Evolutionary conservation across 2,888 invertebrate species (phyloP).

Genomic region (Cyclophora punctaria): DNA sequence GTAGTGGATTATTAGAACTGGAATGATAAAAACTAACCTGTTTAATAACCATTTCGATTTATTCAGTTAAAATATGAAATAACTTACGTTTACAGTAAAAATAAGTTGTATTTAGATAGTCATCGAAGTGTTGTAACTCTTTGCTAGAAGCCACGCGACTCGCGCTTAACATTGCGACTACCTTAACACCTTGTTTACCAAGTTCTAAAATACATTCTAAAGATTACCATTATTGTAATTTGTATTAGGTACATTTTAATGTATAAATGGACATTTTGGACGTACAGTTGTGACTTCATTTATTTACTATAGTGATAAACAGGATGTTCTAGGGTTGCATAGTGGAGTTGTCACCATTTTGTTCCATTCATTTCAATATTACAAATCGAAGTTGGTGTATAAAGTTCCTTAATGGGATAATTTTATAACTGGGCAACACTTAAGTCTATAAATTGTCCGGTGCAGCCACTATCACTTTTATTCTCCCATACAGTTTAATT

Average conservation of each 20-base stretch:
- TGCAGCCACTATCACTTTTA: too few relatives aligned
- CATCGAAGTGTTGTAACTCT: constrained; percentile 40
- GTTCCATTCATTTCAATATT: constrained; percentile 28
- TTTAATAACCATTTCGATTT: constrained; percentile 73
- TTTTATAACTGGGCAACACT: too few relatives aligned
- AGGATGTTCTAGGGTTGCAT: constrained; percentile 29
- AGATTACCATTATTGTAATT: constrained; percentile 71
- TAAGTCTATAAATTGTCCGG: too few relatives aligned
- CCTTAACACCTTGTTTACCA: constrained; percentile 50
- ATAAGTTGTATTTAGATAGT: constrained; percentile 70
- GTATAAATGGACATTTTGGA: constrained; percentile 76
- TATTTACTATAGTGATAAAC: constrained; percentile 54
- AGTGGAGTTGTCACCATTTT: constrained; percentile 55
- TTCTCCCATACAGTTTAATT: too few relatives aligned
- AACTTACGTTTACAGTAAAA: constrained; percentile 74
- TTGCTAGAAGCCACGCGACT: constrained; percentile 49
- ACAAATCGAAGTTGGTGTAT: too few relatives aligned
- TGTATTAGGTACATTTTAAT: constrained; percentile 71
- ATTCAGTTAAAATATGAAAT: constrained; percentile 76
- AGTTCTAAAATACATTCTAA: constrained; percentile 65
- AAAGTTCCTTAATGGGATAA: too few relatives aligned
- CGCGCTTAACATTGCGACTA: constrained; percentile 41
- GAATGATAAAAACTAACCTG: too few relatives aligned
- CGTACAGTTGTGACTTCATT: constrained; percentile 70
- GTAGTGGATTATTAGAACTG: too few relatives aligned